phyloP scores from a whole-genome alignment of 2,888 invertebrate genomes.

The Incurvaria masculella region DNA sequence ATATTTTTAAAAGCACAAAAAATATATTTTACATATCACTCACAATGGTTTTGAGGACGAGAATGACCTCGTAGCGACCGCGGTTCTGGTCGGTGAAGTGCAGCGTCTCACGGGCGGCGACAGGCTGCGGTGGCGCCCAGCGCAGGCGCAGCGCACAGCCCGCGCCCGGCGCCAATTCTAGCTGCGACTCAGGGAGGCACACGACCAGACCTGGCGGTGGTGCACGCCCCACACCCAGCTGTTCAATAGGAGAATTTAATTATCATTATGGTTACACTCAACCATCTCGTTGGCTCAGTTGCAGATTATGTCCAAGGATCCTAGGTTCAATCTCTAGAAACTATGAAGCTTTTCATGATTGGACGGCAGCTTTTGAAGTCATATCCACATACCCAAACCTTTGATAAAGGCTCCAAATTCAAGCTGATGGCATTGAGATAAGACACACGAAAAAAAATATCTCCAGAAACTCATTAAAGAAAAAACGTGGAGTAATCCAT shows the following conservation, averaged over 20 bases:
- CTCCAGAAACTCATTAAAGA: constrained; percentile 3
- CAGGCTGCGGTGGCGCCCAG: constrained; percentile 62
- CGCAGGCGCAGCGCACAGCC: constrained; percentile 54
- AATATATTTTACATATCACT: too few relatives aligned
- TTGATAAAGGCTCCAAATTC: too few relatives aligned
- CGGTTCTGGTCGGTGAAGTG: constrained; percentile 62
- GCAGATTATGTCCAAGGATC: too few relatives aligned
- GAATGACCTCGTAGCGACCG: constrained; percentile 63
- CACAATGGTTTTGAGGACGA: constrained; percentile 61
- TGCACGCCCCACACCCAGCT: constrained; percentile 37
- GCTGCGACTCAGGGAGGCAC: constrained; percentile 52
- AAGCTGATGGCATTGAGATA: too few relatives aligned
- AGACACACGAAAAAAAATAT: constrained; percentile 5
- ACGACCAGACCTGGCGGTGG: constrained; percentile 58
- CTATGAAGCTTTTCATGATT: too few relatives aligned
- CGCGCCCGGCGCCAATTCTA: constrained; percentile 51
- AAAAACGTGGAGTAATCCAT: too few relatives aligned
- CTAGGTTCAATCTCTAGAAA: too few relatives aligned
- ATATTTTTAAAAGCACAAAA: too few relatives aligned
- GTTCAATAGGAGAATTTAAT: constrained; percentile 10
- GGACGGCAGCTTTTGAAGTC: too few relatives aligned
- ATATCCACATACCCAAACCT: too few relatives aligned
- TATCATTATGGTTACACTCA: constrained; percentile 48
- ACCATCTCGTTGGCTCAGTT: too few relatives aligned
- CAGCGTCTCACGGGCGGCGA: constrained; percentile 59